Evolutionary conservation across 2,797 vertebrate genomes (phyloP).

Genomic region (Fratercula arctica): DNA sequence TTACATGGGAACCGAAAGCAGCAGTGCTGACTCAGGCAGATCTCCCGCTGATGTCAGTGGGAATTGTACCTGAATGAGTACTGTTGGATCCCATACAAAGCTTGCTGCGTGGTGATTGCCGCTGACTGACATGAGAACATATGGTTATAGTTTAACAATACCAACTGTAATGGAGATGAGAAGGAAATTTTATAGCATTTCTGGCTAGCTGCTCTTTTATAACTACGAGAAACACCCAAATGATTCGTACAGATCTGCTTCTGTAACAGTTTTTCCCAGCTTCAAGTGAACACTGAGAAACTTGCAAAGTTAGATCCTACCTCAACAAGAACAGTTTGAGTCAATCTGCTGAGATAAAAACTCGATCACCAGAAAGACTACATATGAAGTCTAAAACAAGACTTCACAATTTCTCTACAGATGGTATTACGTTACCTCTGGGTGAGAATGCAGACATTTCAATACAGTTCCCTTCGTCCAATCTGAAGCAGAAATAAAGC

Average conservation of each 20-base stretch:
- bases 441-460: background rate
- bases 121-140: background rate
- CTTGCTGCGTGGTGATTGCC: background rate
- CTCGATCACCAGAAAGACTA: background rate
- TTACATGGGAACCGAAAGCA: constrained; percentile 50
- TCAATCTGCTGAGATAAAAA: background rate
- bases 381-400: background rate
- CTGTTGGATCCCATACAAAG: constrained; percentile 10
- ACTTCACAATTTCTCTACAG: background rate
- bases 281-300: background rate
- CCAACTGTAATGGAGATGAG: background rate
- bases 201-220: constrained; percentile 9
- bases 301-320: background rate
- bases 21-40: constrained; percentile 52
- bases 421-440: background rate
- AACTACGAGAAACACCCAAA: background rate
- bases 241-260: background rate
- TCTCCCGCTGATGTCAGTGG: constrained; percentile 34
- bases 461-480: background rate
- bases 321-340: background rate
- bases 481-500: background rate
- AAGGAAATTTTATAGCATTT: background rate
- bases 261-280: background rate
- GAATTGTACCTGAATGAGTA: constrained; percentile 31
- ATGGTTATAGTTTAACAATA: constrained; percentile 33